Evolutionary conservation across 2,797 vertebrate genomes (phyloP).

Genomic region (Cheirogaleus major): DNA sequence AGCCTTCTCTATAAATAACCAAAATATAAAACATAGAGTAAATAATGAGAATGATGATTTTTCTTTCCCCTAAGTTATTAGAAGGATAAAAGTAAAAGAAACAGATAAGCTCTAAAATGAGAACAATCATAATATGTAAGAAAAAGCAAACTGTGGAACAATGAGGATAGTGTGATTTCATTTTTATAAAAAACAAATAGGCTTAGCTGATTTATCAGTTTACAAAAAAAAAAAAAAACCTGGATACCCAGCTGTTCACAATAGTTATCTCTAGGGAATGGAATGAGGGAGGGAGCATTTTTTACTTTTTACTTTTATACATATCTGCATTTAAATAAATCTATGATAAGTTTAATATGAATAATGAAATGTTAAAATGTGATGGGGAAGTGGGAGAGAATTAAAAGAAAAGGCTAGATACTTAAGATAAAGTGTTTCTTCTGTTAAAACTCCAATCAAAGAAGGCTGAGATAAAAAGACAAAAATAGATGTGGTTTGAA

Average conservation of each 20-base stretch:
- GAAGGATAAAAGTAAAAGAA: background rate
- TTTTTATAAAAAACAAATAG: background rate
- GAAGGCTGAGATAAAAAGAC: conserved; percentile 11
- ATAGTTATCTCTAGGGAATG: background rate
- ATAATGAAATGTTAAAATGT: conserved; percentile 48
- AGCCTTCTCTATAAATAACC: background rate
- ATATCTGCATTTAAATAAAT: conserved; percentile 52
- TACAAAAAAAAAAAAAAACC: background rate
- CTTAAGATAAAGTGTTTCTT: conserved; percentile 53
- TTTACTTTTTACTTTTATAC: conserved; percentile 12
- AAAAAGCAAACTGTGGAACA: background rate
- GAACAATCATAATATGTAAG: background rate
- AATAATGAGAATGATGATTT: background rate
- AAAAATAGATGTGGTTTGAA: conserved; percentile 43
- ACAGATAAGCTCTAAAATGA: background rate
- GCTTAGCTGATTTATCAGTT: background rate
- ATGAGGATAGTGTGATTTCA: background rate
- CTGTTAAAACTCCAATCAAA: conserved; percentile 46
- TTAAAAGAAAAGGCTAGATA: conserved; percentile 28
- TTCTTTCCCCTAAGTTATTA: background rate
- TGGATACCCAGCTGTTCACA: background rate
- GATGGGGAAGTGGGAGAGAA: background rate
- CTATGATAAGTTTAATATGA: conserved; percentile 28
- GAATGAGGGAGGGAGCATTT: background rate
- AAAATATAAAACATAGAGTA: background rate